phyloP scores from a whole-genome alignment of 1,140 invertebrate genomes.

The Drosophila lini region DNA sequence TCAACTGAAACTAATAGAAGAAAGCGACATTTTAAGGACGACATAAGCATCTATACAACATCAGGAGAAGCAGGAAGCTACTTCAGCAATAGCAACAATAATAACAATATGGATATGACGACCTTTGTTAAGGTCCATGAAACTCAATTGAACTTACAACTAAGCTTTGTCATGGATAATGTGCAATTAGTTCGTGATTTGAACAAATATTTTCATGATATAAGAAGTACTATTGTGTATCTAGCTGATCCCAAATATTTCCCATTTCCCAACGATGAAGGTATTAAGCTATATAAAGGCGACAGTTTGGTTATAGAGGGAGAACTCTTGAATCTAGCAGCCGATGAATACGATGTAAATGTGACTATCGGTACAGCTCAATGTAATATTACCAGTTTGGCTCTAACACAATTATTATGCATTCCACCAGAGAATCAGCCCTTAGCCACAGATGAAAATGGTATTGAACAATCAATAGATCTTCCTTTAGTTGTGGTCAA shows the following conservation, averaged over 20 bases:
- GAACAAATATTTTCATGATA: slow-evolving; percentile 92
- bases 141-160: slow-evolving; percentile 88
- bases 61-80: slow-evolving; percentile 42
- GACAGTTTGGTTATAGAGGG: slow-evolving; percentile 98
- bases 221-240: slow-evolving; percentile 93
- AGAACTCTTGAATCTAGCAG: slow-evolving; percentile 95
- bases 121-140: slow-evolving; percentile 84
- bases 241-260: slow-evolving; percentile 96
- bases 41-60: slow-evolving; percentile 54
- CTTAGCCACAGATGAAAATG: slow-evolving; percentile 93
- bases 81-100: slow-evolving; percentile 15
- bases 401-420: slow-evolving; percentile 94
- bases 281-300: slow-evolving; percentile 95
- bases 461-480: slow-evolving; percentile 89
- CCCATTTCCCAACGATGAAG: slow-evolving; percentile 90
- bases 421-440: slow-evolving; percentile 94
- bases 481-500: slow-evolving; percentile 95
- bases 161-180: slow-evolving; percentile 98
- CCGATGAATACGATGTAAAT: slow-evolving; percentile 96
- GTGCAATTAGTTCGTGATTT: slow-evolving; percentile 95
- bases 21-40: slow-evolving; percentile 26
- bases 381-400: slow-evolving; percentile 97
- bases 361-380: slow-evolving; percentile 95
- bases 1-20: slow-evolving; percentile 26
- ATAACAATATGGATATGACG: slow-evolving; percentile 57